Conservation (phyloP, 2,113 vertebrate genomes). For the Balaenoptera acutorostrata region DNA sequence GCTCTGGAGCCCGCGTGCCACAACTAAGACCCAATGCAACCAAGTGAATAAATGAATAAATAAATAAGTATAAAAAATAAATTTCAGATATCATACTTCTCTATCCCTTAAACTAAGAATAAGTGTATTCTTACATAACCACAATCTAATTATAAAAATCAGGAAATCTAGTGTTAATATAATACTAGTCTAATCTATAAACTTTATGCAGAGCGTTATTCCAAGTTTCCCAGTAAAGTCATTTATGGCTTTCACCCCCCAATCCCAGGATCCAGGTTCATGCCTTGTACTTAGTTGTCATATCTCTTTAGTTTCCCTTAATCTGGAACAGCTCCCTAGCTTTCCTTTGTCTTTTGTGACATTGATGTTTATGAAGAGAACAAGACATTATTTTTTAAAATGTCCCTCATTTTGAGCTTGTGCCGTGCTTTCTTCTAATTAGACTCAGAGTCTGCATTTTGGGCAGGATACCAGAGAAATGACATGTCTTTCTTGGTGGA, state of each 20-base stretch:
- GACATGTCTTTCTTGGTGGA: neutral
- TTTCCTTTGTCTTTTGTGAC: neutral
- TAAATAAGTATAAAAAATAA: no score
- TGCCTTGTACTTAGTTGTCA: neutral
- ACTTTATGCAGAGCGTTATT: neutral
- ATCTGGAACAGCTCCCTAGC: neutral
- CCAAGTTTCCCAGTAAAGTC: neutral
- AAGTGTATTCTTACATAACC: neutral
- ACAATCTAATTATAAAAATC: neutral
- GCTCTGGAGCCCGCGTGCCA: no score
- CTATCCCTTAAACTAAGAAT: neutral
- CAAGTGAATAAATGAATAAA: no score
- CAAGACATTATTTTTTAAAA: neutral
- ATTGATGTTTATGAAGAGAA: neutral
- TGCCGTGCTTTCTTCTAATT: neutral
- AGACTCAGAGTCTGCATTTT: neutral
- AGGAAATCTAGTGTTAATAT: neutral
- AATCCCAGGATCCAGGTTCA: accelerated
- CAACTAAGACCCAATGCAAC: no score
- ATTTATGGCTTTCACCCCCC: neutral
- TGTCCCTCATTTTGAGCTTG: neutral
- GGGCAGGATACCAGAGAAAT: neutral
- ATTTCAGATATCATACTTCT: neutral
- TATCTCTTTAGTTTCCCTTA: neutral
- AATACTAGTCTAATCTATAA: neutral